Percentiles rank a stretch among this genome's conserved stretches.
Conservation (phyloP, 2,113 vertebrate species). For the Oriolus oriolus region DNA sequence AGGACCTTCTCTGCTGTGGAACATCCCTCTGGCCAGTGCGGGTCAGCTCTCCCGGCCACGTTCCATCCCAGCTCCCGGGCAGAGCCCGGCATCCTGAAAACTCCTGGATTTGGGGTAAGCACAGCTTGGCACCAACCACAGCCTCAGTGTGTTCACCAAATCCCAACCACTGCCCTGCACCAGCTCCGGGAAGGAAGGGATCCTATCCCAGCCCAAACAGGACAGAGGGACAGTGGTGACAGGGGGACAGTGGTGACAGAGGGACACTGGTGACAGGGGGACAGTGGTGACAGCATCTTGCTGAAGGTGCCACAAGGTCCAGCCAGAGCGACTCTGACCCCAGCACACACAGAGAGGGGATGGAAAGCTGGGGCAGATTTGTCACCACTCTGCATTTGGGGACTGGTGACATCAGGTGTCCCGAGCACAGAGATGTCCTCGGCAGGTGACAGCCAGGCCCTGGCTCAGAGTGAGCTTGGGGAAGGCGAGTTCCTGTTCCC, state of each 20-base stretch:
- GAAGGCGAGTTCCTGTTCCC: neutral
- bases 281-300: neutral
- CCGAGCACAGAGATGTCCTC: neutral
- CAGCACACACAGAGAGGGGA: neutral
- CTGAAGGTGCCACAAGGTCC: neutral
- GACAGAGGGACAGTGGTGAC: neutral
- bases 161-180: neutral
- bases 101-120: neutral
- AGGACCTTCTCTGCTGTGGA: neutral
- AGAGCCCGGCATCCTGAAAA: neutral
- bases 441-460: neutral
- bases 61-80: neutral
- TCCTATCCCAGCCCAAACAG: neutral
- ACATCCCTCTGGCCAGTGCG: neutral
- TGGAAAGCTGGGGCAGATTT: neutral
- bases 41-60: neutral
- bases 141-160: neutral
- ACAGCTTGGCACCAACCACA: neutral
- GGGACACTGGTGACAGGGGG: neutral
- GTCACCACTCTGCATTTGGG: neutral
- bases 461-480: neutral
- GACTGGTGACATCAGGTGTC: neutral
- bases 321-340: rapidly evolving
- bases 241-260: neutral
- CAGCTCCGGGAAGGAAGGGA: neutral